A percentile compares a stretch with the other conserved stretches of the same genome.
Evolutionary conservation across 2,113 vertebrate species (phyloP).

Genomic region (Heliornis fulica): DNA sequence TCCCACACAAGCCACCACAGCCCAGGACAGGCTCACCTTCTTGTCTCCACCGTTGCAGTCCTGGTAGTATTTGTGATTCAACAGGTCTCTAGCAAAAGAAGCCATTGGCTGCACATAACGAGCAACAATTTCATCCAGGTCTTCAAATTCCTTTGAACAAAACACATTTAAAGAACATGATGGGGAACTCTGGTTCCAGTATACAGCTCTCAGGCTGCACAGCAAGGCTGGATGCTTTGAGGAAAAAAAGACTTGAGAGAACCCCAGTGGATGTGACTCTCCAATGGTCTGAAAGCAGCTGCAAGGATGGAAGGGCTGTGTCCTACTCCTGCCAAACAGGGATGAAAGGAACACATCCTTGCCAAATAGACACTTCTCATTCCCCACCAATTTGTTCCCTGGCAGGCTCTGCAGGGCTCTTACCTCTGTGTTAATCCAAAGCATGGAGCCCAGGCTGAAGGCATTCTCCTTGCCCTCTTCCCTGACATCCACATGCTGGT

Average conservation of each 20-base stretch:
- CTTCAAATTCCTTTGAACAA: slow-evolving; percentile 91
- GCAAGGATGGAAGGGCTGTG: background rate
- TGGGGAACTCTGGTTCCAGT: background rate
- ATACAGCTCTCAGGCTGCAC: background rate
- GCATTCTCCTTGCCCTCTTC: slow-evolving; percentile 99
- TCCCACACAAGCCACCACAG: background rate
- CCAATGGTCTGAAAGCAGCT: background rate
- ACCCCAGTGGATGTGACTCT: background rate
- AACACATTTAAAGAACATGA: background rate
- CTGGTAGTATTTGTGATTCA: slow-evolving; percentile 96
- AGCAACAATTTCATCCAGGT: slow-evolving; percentile 97
- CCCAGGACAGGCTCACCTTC: slow-evolving; percentile 77
- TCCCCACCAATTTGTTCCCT: background rate
- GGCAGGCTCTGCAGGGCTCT: background rate
- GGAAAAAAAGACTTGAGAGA: background rate
- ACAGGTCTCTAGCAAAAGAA: slow-evolving; percentile 92
- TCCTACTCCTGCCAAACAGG: too few species aligned
- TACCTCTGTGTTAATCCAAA: slow-evolving; percentile 96
- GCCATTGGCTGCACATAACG: slow-evolving; percentile 98
- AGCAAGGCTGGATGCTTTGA: background rate
- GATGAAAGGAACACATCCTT: background rate
- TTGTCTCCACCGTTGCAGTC: slow-evolving; percentile 88
- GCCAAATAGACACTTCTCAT: background rate
- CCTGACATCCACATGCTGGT: slow-evolving; percentile 94
- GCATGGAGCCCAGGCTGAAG: slow-evolving; percentile 95